Percentiles rank a stretch among this genome's conserved stretches.
phyloP scores from a whole-genome alignment of 1,140 invertebrate genomes.

The Liolophura sinensis region DNA sequence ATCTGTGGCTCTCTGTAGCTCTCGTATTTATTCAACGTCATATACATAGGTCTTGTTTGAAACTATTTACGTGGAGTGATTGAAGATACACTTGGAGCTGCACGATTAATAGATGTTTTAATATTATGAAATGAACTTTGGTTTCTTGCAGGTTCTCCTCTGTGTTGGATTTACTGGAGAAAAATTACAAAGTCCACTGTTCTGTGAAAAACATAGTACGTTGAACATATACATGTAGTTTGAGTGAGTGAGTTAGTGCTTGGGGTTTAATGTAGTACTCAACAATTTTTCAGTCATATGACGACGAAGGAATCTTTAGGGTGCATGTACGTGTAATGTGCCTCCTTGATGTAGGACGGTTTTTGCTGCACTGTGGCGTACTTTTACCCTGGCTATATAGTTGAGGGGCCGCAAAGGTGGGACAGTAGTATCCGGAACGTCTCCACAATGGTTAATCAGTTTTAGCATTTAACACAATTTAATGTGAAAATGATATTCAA shows the following conservation, averaged over 20 bases:
- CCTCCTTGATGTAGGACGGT: no score
- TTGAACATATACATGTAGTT: constrained; percentile 24
- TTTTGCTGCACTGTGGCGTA: background rate
- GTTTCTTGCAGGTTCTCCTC: constrained; percentile 67
- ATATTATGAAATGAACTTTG: constrained; percentile 10
- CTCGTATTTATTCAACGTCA: no score
- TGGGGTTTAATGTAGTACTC: no score
- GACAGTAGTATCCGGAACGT: background rate
- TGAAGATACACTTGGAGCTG: no score
- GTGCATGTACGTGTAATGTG: no score
- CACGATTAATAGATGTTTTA: background rate
- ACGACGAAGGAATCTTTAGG: no score
- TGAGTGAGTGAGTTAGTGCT: constrained; percentile 6
- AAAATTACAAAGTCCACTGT: constrained; percentile 89
- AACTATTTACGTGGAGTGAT: no score
- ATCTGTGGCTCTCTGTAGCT: no score
- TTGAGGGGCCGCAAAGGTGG: background rate
- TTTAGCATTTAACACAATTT: constrained; percentile 1
- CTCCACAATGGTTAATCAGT: constrained; percentile 7
- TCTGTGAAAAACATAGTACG: constrained; percentile 84
- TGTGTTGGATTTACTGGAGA: constrained; percentile 81
- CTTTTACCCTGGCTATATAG: constrained; percentile 4
- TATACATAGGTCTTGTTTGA: no score
- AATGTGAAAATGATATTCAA: background rate
- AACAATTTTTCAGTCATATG: no score